Conservation (phyloP, 2,888 invertebrate genomes). For the Cerastis rubricosa region DNA sequence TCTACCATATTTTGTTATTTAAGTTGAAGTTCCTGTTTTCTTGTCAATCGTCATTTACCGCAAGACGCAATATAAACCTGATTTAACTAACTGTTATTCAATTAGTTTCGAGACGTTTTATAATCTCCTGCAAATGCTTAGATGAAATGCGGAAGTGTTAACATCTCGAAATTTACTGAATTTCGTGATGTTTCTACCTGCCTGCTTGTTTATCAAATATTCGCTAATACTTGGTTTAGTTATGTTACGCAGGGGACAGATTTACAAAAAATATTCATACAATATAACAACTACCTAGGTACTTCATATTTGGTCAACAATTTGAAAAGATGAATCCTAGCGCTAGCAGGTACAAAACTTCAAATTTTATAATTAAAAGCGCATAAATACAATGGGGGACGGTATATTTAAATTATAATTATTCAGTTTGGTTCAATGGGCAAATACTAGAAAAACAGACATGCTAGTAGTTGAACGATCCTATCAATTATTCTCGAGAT, state of each 20-base stretch:
- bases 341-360: neutral
- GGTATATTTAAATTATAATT: neutral
- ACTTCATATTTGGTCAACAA: neutral
- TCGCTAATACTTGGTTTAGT: neutral
- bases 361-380: neutral
- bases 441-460: constrained; percentile 23
- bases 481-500: constrained; percentile 43
- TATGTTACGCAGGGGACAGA: neutral
- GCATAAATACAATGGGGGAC: neutral
- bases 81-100: neutral
- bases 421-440: constrained; percentile 41
- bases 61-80: neutral
- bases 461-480: constrained; percentile 34
- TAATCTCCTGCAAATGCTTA: neutral
- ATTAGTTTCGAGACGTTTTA: neutral
- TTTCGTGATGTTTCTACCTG: neutral
- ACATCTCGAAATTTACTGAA: constrained; percentile 7
- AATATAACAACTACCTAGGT: neutral
- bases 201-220: neutral
- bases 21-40: neutral
- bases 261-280: neutral
- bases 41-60: neutral
- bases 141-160: neutral
- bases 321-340: neutral
- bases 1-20: neutral